phyloP scores from a whole-genome alignment of 2,888 invertebrate genomes.

The Timandra comae region DNA sequence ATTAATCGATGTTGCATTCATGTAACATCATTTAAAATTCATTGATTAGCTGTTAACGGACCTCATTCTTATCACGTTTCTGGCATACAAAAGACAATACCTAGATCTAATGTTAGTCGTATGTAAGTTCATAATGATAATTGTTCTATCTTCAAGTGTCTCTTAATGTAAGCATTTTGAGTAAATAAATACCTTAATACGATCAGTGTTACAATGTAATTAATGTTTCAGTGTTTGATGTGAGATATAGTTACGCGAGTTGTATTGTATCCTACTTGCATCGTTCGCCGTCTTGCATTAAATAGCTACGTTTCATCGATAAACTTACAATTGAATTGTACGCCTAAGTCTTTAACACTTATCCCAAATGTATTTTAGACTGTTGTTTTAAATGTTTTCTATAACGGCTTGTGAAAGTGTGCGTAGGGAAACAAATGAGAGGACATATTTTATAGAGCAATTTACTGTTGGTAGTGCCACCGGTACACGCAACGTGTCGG shows the following conservation, averaged over 20 bases:
- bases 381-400: conserved; percentile 50
- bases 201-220: conserved; percentile 50
- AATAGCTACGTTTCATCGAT: conserved; percentile 11
- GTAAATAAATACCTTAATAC: conserved; percentile 41
- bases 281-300: conserved; percentile 17
- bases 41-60: conserved; percentile 41
- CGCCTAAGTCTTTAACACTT: conserved; percentile 33
- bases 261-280: conserved; percentile 9
- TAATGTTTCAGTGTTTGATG: conserved; percentile 51
- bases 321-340: conserved; percentile 31
- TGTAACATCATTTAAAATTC: conserved; percentile 43
- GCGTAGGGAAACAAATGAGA: conserved; percentile 30
- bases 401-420: conserved; percentile 36
- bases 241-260: conserved; percentile 19
- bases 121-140: conserved; percentile 70
- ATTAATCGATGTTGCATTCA: conserved; percentile 53
- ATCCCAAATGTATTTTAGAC: conserved; percentile 40
- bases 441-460: conserved; percentile 29
- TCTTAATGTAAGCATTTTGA: conserved; percentile 70
- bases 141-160: conserved; percentile 75
- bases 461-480: conserved; percentile 43
- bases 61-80: conserved; percentile 64
- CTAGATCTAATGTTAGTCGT: conserved; percentile 76
- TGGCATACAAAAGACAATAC: conserved; percentile 78
- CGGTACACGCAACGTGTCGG: conserved; percentile 32